Evolutionary conservation across 1,140 invertebrate genomes (phyloP).

Genomic region (Macrobrachium nipponense): DNA sequence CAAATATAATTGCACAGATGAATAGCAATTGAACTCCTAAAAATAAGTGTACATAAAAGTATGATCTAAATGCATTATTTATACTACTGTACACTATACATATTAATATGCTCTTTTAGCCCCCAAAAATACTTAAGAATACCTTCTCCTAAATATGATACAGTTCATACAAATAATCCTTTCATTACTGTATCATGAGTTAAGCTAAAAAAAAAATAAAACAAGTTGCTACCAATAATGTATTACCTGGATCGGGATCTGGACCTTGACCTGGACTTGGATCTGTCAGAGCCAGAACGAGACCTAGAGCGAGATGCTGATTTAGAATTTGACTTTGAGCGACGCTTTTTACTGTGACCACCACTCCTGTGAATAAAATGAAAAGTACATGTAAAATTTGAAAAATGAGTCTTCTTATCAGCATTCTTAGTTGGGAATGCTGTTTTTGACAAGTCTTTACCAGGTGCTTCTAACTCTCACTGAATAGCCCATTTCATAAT

Average conservation of each 20-base stretch:
- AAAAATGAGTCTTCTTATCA: no score
- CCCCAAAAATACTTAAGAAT: no score
- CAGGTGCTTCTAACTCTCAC: no score
- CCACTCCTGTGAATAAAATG: slow-evolving; percentile 71
- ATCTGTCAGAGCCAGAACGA: slow-evolving; percentile 67
- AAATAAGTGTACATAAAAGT: no score
- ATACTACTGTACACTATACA: no score
- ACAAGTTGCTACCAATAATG: background rate
- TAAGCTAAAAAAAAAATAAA: background rate
- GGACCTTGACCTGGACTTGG: slow-evolving; percentile 51
- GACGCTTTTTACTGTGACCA: slow-evolving; percentile 73
- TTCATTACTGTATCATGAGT: background rate
- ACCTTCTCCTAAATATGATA: background rate
- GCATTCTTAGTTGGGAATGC: no score
- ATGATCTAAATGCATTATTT: no score
- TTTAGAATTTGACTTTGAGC: slow-evolving; percentile 73
- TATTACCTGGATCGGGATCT: slow-evolving; percentile 47
- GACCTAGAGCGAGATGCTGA: slow-evolving; percentile 70
- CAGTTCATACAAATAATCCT: background rate
- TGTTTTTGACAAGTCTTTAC: no score
- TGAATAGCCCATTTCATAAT: no score
- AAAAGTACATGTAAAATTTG: background rate
- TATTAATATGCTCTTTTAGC: no score
- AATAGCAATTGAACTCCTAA: no score
- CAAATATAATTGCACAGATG: no score